Base-by-base conservation (phyloP, 2,113 vertebrate species). In the Progne subis region DNA sequence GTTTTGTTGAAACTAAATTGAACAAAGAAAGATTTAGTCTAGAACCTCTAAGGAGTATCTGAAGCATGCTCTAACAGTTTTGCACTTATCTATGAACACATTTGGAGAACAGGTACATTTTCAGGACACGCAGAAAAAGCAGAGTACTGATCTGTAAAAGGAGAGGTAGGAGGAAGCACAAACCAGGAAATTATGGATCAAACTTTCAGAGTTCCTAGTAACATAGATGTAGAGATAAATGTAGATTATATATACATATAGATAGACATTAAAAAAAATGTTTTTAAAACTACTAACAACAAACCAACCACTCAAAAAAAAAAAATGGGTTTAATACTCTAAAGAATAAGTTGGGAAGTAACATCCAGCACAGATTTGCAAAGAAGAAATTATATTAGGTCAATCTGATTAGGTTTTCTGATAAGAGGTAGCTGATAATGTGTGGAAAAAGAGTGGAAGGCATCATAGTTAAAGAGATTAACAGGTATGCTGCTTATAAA, bases 231-330 rank as follows among this genome's bases (percentile, higher is more conserved):
- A 61, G 3, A 60, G n/a, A 17, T 16, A 76, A 41, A 41, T 41
- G 67, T 5, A 46, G 46, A 60, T 29, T 39, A 28, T 18, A 39
- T n/a, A 47, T 14, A 53, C 3, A 37, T 20, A 34, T 9, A 47
- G 6, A 31, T 9, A 49, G 5, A 39, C 13, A 37, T 16, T 8
- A 37, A 37, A 28, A 55, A 47, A 63, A 57, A 6, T 75, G 59
- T 28, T 37, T 18, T 23, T 9, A n/a, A 61, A 81, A 25, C 2
- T 59, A 14, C 3, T 6, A 46, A 7, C 4, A 69, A 1, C 12
- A 72, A 0, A 16, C 39, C 6, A 74, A 52, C 12, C 0, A 1
- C 14, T 41, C 44, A 34, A 6, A 6, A 37, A 47, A 59, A 12
- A 43, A 13, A 11, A n/a, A n/a, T 4, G n/a, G 15, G 72, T 90